Evolutionary conservation across 2,797 vertebrate genomes (phyloP).

Genomic region (Brachymystax lenok): DNA sequence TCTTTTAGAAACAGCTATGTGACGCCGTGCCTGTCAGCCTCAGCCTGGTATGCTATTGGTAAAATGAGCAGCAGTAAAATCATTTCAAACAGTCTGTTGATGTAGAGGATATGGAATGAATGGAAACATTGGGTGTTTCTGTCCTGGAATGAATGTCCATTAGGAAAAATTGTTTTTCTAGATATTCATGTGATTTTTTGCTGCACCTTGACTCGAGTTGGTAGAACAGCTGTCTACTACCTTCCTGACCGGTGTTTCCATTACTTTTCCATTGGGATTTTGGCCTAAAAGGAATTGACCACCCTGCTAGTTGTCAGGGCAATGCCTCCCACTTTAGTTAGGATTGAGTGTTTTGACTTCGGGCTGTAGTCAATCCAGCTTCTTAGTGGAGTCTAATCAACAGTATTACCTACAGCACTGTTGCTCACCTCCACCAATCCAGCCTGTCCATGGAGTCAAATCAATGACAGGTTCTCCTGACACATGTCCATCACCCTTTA

Average conservation of each 20-base stretch:
- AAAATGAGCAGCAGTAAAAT: no score
- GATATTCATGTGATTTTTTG: no score
- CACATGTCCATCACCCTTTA: conserved; percentile 6
- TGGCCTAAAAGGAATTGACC: conserved; percentile 9
- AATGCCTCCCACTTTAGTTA: conserved; percentile 24
- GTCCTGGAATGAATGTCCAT: neutral
- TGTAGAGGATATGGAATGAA: no score
- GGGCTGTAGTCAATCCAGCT: conserved; percentile 32
- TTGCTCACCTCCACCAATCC: conserved; percentile 36
- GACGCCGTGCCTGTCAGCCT: no score
- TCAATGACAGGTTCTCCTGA: conserved; percentile 32
- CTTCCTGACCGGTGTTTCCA: neutral
- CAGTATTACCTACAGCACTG: conserved; percentile 18
- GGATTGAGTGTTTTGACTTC: conserved; percentile 20
- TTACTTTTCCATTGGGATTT: neutral
- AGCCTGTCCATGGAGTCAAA: conserved; percentile 17
- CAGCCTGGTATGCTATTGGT: no score
- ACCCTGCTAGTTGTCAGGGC: conserved; percentile 14
- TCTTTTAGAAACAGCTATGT: no score
- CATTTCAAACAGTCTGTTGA: no score
- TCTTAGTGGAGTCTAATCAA: conserved; percentile 49
- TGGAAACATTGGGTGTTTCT: neutral
- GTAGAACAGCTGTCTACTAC: no score
- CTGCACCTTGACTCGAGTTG: no score
- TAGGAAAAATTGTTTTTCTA: neutral